Evolutionary conservation across 2,888 invertebrate genomes (phyloP).

Genomic region (Chrysina gloriosa): DNA sequence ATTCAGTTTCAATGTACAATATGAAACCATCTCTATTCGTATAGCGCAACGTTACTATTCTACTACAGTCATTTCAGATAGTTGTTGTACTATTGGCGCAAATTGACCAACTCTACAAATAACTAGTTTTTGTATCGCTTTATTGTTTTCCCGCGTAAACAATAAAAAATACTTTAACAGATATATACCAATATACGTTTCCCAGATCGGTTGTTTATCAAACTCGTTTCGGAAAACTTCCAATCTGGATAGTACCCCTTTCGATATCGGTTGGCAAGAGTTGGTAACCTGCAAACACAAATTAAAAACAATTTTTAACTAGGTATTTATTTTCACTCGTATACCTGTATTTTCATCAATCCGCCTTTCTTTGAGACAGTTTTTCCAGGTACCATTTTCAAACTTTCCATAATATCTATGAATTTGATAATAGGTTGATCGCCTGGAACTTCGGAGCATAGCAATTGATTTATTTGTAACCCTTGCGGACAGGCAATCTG

Average conservation of each 20-base stretch:
- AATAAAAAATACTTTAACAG: too few relatives aligned
- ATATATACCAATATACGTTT: conserved; percentile 77
- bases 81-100: too few relatives aligned
- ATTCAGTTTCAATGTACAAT: too few relatives aligned
- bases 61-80: too few relatives aligned
- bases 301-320: too few relatives aligned
- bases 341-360: conserved; percentile 60
- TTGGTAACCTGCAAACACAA: conserved; percentile 59
- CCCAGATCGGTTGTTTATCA: conserved; percentile 76
- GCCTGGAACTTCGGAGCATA: conserved; percentile 63
- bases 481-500: conserved; percentile 56
- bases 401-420: conserved; percentile 61
- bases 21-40: too few relatives aligned
- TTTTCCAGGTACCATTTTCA: conserved; percentile 59
- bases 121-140: too few relatives aligned
- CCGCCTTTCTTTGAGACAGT: conserved; percentile 59
- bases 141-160: too few relatives aligned
- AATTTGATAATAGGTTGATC: conserved; percentile 63
- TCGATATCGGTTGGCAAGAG: conserved; percentile 67
- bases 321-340: too few relatives aligned
- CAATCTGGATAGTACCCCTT: conserved; percentile 70
- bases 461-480: conserved; percentile 61
- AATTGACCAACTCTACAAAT: too few relatives aligned
- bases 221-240: conserved; percentile 70
- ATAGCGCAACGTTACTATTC: too few relatives aligned